These are phyloP conservation scores for Eumaeus atala DNA, from an alignment of 1,140 invertebrate genomes.

Conservation along the genomic window DNA sequence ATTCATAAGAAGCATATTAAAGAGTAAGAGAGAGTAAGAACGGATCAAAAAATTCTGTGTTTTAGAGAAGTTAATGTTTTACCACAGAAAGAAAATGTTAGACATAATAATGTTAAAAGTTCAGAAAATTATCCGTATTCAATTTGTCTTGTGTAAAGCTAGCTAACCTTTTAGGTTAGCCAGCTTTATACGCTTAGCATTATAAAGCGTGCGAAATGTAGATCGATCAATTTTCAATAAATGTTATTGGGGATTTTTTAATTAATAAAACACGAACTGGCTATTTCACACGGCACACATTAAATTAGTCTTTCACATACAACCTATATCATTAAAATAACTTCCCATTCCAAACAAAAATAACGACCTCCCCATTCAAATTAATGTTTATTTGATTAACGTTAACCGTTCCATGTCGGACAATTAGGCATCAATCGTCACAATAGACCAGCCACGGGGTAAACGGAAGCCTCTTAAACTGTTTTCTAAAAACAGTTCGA, in stretches of 20 bases:
- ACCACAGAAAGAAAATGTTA: too few species aligned
- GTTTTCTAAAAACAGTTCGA: slow-evolving; percentile 47
- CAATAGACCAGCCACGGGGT: slow-evolving; percentile 34
- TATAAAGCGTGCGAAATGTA: too few species aligned
- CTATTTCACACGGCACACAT: background rate
- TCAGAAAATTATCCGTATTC: too few species aligned
- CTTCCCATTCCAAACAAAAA: slow-evolving; percentile 9
- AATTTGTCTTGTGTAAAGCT: too few species aligned
- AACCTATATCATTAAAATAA: background rate
- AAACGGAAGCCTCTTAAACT: slow-evolving; percentile 55
- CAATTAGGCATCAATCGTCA: slow-evolving; percentile 46
- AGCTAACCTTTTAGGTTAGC: too few species aligned
- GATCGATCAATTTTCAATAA: too few species aligned
- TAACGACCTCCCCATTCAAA: slow-evolving; percentile 28
- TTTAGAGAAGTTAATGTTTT: too few species aligned
- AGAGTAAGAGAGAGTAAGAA: too few species aligned
- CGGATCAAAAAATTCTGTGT: too few species aligned
- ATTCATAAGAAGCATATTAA: too few species aligned
- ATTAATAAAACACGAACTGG: background rate
- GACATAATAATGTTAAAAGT: too few species aligned
- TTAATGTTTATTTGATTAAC: slow-evolving; percentile 57
- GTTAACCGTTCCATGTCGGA: slow-evolving; percentile 32
- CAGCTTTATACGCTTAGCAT: too few species aligned
- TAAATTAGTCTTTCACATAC: background rate
- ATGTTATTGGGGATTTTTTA: background rate